Evolutionary conservation across 1,140 invertebrate species (phyloP).

Genomic region (Drosophila orosa): DNA sequence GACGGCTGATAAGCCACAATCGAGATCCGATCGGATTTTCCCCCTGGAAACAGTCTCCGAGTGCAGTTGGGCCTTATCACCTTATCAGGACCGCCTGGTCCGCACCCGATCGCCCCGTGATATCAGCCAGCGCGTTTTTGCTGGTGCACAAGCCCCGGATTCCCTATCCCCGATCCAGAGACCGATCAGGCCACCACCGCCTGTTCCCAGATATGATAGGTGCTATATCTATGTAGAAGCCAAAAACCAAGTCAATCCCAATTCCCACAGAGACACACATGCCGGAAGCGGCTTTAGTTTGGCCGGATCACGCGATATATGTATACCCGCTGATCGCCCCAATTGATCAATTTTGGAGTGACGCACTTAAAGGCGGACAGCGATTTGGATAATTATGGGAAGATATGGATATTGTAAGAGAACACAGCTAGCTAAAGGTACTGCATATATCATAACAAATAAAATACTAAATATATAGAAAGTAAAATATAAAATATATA

Average conservation of each 20-base stretch:
- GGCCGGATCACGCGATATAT: constrained; percentile 32
- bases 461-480: not conserved
- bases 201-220: constrained; percentile 22
- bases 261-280: constrained; percentile 6
- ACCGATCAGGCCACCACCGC: constrained; percentile 28
- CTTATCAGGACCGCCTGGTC: constrained; percentile 31
- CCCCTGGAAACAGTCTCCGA: constrained; percentile 46
- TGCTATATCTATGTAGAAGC: constrained; percentile 1
- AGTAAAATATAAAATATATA: not conserved
- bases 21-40: constrained; percentile 25
- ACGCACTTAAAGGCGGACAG: constrained; percentile 13
- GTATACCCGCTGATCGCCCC: constrained; percentile 7
- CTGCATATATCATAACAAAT: no score
- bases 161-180: not conserved
- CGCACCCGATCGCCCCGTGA: constrained; percentile 26
- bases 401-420: not conserved
- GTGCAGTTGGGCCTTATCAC: constrained; percentile 28
- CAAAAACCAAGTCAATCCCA: not conserved
- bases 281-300: constrained; percentile 14
- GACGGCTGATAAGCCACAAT: constrained; percentile 22
- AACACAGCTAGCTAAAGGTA: not conserved
- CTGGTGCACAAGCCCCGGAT: constrained; percentile 27
- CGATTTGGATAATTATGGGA: constrained; percentile 34
- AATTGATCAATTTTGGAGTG: constrained; percentile 41
- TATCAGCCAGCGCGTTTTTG: constrained; percentile 15